Conservation (phyloP, 1,140 invertebrate species). For the silkworm (Bombyx mori) region DNA sequence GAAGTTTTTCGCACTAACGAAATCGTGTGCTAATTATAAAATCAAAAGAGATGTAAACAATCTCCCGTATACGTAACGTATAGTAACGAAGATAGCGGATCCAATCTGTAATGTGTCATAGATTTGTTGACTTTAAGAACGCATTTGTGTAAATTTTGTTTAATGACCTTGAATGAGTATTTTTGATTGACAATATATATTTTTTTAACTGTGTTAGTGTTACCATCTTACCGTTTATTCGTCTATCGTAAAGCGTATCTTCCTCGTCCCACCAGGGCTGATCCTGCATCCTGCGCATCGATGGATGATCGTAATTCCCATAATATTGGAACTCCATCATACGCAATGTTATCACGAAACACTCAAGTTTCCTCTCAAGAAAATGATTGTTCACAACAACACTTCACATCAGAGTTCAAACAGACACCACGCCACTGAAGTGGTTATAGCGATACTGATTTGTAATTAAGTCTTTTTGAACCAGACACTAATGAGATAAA, state of each 20-base stretch:
- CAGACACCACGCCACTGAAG: conserved; percentile 37
- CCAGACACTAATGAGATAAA: conserved; percentile 54
- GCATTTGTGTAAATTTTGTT: background rate
- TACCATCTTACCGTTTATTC: conserved; percentile 42
- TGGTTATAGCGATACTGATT: conserved; percentile 49
- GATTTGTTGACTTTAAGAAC: too few relatives aligned
- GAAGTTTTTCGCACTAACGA: background rate
- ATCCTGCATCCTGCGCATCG: conserved; percentile 35
- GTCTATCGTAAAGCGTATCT: conserved; percentile 55
- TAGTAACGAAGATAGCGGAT: background rate
- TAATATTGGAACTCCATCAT: conserved; percentile 63
- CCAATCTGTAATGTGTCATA: too few relatives aligned
- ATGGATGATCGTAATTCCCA: conserved; percentile 42
- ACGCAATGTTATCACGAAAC: conserved; percentile 1
- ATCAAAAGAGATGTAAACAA: conserved; percentile 8
- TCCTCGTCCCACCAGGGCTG: conserved; percentile 64
- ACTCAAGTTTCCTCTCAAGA: conserved; percentile 9
- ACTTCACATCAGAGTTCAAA: conserved; percentile 9
- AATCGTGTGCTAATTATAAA: conserved; percentile 10
- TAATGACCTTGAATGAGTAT: too few relatives aligned
- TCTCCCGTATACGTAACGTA: too few relatives aligned
- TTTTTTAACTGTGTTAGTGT: too few relatives aligned
- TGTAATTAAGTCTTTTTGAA: conserved; percentile 37
- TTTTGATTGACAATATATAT: too few relatives aligned
- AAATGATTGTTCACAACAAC: conserved; percentile 6